Conservation (phyloP, 2,797 vertebrate genomes). For the Nyctalus aviator region DNA sequence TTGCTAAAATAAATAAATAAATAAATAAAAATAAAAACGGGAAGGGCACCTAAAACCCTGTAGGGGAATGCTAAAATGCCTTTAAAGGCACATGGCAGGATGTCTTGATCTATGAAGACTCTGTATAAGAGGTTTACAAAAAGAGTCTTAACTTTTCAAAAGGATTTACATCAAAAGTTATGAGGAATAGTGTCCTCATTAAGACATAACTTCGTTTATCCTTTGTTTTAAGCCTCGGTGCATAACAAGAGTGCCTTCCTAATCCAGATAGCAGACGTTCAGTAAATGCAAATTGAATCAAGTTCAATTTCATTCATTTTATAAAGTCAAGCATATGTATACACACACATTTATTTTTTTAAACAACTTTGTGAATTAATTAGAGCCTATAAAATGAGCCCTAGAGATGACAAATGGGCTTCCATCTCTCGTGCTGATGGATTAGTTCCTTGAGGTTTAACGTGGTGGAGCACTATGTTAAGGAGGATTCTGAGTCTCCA, state of each 20-base stretch:
- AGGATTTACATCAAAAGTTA: slow-evolving; percentile 9
- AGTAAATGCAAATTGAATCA: slow-evolving; percentile 5
- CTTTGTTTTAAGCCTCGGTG: neutral
- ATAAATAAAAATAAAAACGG: slow-evolving; percentile 41
- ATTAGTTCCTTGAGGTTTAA: neutral
- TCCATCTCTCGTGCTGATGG: neutral
- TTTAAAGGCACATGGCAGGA: neutral
- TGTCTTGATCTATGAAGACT: slow-evolving; percentile 27
- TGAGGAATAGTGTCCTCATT: neutral
- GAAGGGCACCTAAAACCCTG: neutral
- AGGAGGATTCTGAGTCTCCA: neutral
- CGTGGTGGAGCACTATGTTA: neutral
- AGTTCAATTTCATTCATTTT: neutral
- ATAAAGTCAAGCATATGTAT: neutral
- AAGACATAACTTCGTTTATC: neutral
- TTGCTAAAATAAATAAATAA: neutral
- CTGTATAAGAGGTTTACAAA: neutral
- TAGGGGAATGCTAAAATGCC: neutral
- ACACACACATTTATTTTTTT: neutral
- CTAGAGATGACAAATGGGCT: neutral
- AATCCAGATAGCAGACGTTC: neutral
- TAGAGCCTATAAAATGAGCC: neutral
- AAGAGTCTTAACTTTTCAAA: slow-evolving; percentile 25
- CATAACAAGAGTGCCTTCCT: neutral
- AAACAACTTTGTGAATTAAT: neutral